These are phyloP conservation scores for Malacoctenus gilli DNA, from an alignment of 2,797 vertebrate genomes.

Conservation along the genomic window DNA sequence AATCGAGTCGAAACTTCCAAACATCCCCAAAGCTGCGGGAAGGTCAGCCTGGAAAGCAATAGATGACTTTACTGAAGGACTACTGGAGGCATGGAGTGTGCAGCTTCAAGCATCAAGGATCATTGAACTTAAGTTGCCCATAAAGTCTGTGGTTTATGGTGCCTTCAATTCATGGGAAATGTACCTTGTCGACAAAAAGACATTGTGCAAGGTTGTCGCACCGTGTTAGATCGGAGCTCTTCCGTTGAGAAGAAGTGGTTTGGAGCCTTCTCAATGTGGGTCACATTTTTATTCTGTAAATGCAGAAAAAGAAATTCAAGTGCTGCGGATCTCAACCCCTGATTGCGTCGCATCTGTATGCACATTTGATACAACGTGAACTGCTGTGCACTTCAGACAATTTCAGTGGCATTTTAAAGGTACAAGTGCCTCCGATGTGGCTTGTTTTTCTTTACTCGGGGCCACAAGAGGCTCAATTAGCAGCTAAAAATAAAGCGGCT, in stretches of 20 bases:
- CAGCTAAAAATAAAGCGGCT: slow-evolving; percentile 40
- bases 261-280: slow-evolving; percentile 3
- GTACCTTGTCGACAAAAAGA: slow-evolving; percentile 42
- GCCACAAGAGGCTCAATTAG: slow-evolving; percentile 64
- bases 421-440: slow-evolving; percentile 1
- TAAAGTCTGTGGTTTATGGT: slow-evolving; percentile 48
- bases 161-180: slow-evolving; percentile 39
- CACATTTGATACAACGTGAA: slow-evolving; percentile 11
- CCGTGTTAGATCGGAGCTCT: slow-evolving; percentile 23
- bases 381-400: slow-evolving; percentile 14
- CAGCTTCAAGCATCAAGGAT: slow-evolving; percentile 40
- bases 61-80: slow-evolving; percentile 9
- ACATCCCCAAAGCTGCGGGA: slow-evolving; percentile 11
- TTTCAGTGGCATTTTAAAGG: slow-evolving; percentile 27
- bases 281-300: slow-evolving; percentile 17
- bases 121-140: slow-evolving; percentile 49
- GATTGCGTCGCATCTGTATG: slow-evolving; percentile 3
- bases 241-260: slow-evolving; percentile 7
- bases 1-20: neutral
- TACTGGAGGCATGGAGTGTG: slow-evolving; percentile 1
- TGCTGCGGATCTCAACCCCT: slow-evolving; percentile 1
- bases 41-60: slow-evolving; percentile 21
- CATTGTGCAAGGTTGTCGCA: slow-evolving; percentile 31
- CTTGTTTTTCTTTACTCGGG: slow-evolving; percentile 38
- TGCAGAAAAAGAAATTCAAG: neutral